Percentiles rank a stretch among this genome's conserved stretches.
These are phyloP conservation scores for Glareola pratincola DNA, from an alignment of 2,113 vertebrate species.

Conservation along the genomic window DNA sequence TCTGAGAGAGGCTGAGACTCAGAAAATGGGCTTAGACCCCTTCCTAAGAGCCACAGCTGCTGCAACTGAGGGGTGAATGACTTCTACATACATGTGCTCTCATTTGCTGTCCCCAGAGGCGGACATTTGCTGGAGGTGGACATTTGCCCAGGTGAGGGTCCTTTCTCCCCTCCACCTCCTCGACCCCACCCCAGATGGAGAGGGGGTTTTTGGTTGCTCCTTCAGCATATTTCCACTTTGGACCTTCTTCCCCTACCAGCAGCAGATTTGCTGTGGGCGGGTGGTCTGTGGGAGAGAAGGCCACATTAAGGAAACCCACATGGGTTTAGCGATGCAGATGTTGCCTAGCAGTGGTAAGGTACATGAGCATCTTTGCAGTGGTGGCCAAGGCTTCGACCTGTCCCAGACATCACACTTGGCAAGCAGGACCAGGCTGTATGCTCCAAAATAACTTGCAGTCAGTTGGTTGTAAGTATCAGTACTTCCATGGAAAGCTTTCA, in stretches of 20 bases:
- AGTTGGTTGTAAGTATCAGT: neutral
- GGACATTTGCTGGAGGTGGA: neutral
- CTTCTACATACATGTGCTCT: neutral
- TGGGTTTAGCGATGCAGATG: neutral
- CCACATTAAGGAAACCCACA: neutral
- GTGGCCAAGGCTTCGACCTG: neutral
- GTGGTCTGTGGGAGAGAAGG: neutral
- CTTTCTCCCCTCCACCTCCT: neutral
- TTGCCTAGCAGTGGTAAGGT: neutral
- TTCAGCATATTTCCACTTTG: neutral
- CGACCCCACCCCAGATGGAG: neutral
- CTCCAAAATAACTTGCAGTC: conserved; percentile 16
- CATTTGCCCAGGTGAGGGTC: accelerated
- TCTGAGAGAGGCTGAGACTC: neutral
- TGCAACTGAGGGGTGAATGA: accelerated
- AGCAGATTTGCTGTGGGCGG: neutral
- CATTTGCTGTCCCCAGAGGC: accelerated
- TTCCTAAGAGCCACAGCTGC: neutral
- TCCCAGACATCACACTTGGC: neutral
- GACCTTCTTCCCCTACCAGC: neutral
- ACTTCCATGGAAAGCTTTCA: neutral
- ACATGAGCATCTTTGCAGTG: neutral
- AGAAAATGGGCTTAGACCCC: neutral
- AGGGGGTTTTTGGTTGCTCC: accelerated
- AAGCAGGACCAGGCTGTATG: neutral